Evolutionary conservation across 2,888 invertebrate genomes (phyloP), one percentile per base, ranked within the genome.

Genomic region (Dryococelus australis): DNA sequence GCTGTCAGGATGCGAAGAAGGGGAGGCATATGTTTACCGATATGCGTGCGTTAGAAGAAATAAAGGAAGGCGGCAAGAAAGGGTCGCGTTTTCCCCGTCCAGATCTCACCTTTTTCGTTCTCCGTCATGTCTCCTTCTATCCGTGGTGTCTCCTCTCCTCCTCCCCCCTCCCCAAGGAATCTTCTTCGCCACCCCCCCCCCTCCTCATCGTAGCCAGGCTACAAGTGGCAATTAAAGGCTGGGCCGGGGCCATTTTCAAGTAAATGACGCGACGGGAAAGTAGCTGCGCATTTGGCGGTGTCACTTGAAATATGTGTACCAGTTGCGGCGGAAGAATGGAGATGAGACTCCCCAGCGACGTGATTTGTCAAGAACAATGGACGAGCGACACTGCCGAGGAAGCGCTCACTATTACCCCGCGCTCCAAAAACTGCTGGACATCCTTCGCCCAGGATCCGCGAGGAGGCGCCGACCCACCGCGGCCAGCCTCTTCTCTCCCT

Each of bases 221-320:
- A 83, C 83, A 83, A 83, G 83, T 65, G 83, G 83, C 83, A 83
- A 83, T 83, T 83, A 83, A 83, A 83, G 83, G 83, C 16, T 35
- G 35, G 83, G 83, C 43, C 83, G 35, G n/a, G 83, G 83, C 83
- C 83, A 83, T 83, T 83, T 83, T 28, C 83, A 83, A 83, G 83
- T 20, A 83, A 83, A 83, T 83, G 83, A 83, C 83, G 83, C 43
- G 28, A 43, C 83, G 83, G 43, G 43, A 83, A 83, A 35, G 43
- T n/a, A 83, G 83, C 13, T 13, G 13, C 83, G 83, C 83, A n/a
- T 65, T 83, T 83, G 83, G 83, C 28, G 83, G 6, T 83, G 83
- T 83, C 83, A 83, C 83, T 83, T 83, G 83, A 83, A 83, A 83
- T 83, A 83, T 83, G 83, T 83, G 83, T 83, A 83, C 83, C 83